Base-by-base conservation (phyloP, 2,113 vertebrate genomes). In the Trinectes maculatus region DNA sequence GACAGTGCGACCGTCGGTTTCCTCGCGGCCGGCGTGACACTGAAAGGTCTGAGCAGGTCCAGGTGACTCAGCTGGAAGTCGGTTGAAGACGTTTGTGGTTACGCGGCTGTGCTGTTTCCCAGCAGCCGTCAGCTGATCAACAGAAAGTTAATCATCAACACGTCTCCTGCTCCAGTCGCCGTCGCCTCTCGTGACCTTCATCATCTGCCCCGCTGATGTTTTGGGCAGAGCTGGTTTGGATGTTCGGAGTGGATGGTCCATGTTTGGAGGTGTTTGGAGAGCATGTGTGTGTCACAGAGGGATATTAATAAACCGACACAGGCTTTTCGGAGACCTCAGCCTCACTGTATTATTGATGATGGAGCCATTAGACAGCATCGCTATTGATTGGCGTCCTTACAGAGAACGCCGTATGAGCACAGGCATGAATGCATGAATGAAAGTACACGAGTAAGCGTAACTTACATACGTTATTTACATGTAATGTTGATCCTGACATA, bases 321-420 rank as follows among this genome's bases (percentile, higher is more conserved):
- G 6, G 42, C 49, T 77, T 49, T 59, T 60, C 18, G 47, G 54
- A 57, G 44, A 46, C 61, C 13, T 47, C 54, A 29, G 39, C 40
- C 52, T 61, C 52, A 18, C 72, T 90, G 42, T 68, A 88, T 89
- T 90, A 91, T 91, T 89, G 70, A 90, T 88, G 77, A 84, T 77
- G 60, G 61, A 82, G 29, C 77, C 86, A 87, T 90, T 90, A 90
- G 83, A 81, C 56, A 36, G 44, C 48, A 48, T 74, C 77, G 69
- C 24, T 76, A 88, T 86, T 61, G 88, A 90, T 88, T 42, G 40
- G 55, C 37, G 43, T 61, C 67, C 65, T 26, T 25, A 47, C 22
- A n/a, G 53, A 77, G 72, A 34, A 33, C 9, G 24, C 47, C 16
- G 4, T 74, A 54, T 46, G 33, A 66, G 65, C n/a, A 15, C 5